These are phyloP conservation scores for Heliconius hewitsoni DNA, from an alignment of 1,140 invertebrate species.

Conservation along the genomic window DNA sequence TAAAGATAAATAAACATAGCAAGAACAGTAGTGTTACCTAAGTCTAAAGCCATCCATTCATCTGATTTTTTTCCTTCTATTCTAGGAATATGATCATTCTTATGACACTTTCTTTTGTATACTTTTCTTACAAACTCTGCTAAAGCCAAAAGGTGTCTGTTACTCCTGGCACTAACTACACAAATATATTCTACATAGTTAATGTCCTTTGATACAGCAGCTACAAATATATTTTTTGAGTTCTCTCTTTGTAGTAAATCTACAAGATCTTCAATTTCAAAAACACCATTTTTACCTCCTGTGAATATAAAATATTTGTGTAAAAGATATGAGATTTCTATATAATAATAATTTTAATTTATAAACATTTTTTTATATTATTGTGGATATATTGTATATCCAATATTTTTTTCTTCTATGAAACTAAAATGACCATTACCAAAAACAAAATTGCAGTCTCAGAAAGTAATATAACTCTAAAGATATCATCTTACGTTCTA, in stretches of 20 bases:
- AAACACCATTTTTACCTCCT: slow-evolving; percentile 91
- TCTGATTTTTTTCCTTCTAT: slow-evolving; percentile 89
- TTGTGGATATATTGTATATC: no score
- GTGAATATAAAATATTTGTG: neutral
- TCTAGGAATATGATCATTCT: slow-evolving; percentile 85
- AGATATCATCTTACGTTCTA: slow-evolving; percentile 73
- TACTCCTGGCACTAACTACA: slow-evolving; percentile 87
- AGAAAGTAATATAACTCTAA: neutral
- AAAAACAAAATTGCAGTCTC: no score
- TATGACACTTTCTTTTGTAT: slow-evolving; percentile 88
- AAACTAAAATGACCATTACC: no score
- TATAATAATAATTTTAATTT: neutral
- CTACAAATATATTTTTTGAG: slow-evolving; percentile 91
- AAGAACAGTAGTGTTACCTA: slow-evolving; percentile 83
- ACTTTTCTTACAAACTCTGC: slow-evolving; percentile 89
- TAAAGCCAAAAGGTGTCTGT: slow-evolving; percentile 88
- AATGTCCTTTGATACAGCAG: slow-evolving; percentile 86
- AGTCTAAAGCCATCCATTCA: slow-evolving; percentile 95
- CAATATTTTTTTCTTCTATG: no score
- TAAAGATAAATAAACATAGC: no score
- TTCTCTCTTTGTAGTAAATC: slow-evolving; percentile 89
- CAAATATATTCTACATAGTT: slow-evolving; percentile 93
- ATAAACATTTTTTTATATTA: neutral
- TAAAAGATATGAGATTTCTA: neutral
- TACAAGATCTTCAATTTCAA: slow-evolving; percentile 93